Evolutionary conservation across 2,113 vertebrate species (phyloP), one percentile per base, ranked within the genome.

Genomic region (Plectropomus leopardus): DNA sequence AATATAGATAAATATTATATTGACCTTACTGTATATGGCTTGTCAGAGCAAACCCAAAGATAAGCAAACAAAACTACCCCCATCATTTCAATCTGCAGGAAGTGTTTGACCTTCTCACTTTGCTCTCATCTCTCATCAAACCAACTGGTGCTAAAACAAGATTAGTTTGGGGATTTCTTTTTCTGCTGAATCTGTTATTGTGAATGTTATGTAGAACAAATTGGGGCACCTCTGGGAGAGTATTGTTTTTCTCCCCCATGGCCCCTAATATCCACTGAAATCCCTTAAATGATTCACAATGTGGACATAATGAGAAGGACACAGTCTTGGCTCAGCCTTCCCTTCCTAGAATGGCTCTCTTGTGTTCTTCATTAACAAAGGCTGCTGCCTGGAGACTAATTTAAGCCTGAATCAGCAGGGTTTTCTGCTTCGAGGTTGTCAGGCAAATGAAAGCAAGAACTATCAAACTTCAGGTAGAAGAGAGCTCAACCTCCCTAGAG

Each of bases 281-380:
- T 53, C 59, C 32, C 51, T 45, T 34, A 66, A 79, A 76, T 53
- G 47, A 59, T 60, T 76, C 60, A 74, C 58, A 78, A 23, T 48
- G 55, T 63, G 48, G 58, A 5, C 24, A 55, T 80, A 89, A 86
- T 82, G 67, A 84, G 54, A 64, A 64, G 28, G 36, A 30, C 59
- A 17, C 21, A 40, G 65, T 72, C 66, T 72, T 63, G 64, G 53
- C 57, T 76, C 70, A 45, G 58, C n/a, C 42, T 40, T 66, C 51
- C n/a, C 42, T 32, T 66, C 51, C 30, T 76, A 34, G 0, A 42
- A 73, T 0, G 50, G 58, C 58, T 83, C 86, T 67, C 53, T 73
- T 60, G 89, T 71, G 77, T 76, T 66, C 47, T 71, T 64, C 59
- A 58, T 70, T 28, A 74, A 60, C 80, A 82, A 83, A 76, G 63